phyloP scores from a whole-genome alignment of 2,113 vertebrate genomes.

The Pavo muticus region DNA sequence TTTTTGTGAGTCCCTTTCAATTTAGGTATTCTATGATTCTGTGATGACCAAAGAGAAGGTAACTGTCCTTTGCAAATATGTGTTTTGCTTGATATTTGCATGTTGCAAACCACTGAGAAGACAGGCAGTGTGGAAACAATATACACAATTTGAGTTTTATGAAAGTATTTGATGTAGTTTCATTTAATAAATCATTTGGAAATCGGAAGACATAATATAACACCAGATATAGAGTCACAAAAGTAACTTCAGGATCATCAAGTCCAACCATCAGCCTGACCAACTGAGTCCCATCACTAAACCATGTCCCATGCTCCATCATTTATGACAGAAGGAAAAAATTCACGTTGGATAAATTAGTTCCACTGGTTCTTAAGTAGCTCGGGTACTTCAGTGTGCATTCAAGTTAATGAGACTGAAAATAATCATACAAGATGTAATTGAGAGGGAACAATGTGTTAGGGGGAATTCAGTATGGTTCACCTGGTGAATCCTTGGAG shows the following conservation, averaged over 20 bases:
- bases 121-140: neutral
- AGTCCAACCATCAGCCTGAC: neutral
- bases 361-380: neutral
- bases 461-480: neutral
- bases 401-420: neutral
- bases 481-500: neutral
- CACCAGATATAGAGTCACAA: neutral
- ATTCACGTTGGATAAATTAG: neutral
- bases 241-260: neutral
- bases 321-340: neutral
- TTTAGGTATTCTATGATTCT: too few species aligned
- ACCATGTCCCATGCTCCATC: neutral
- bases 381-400: neutral
- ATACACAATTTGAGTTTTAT: neutral
- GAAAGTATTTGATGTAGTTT: neutral
- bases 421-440: neutral
- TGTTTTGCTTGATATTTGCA: neutral
- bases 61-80: neutral
- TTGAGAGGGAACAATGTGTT: neutral
- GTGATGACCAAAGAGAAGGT: neutral
- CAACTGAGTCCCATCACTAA: too few species aligned
- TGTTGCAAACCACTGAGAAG: neutral
- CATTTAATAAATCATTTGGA: neutral
- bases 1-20: too few species aligned
- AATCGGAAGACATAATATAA: neutral